These are phyloP conservation scores for Gymnothorax javanicus DNA, from an alignment of 2,797 vertebrate species.

Conservation along the genomic window DNA sequence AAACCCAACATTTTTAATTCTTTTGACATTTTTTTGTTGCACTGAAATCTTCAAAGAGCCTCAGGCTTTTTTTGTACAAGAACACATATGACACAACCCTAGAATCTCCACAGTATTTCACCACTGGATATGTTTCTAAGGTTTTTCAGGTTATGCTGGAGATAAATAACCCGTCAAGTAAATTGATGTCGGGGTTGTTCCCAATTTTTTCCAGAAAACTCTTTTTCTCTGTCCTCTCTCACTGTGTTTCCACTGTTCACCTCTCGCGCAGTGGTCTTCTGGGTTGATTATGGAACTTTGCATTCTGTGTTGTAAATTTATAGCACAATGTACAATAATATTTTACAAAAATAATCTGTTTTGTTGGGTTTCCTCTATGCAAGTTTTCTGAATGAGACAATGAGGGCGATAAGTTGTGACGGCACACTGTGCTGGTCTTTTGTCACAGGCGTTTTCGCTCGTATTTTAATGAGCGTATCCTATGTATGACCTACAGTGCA, in stretches of 20 bases:
- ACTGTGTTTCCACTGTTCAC: background rate
- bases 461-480: slow-evolving; percentile 7
- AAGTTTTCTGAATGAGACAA: background rate
- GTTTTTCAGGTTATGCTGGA: background rate
- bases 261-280: background rate
- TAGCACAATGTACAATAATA: background rate
- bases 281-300: background rate
- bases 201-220: background rate
- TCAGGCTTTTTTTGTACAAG: background rate
- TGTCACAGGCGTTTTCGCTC: background rate
- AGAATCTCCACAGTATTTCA: background rate
- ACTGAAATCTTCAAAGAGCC: background rate
- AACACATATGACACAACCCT: background rate
- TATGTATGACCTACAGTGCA: background rate
- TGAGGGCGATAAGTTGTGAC: background rate
- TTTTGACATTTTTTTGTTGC: background rate
- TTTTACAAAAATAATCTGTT: background rate
- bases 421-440: background rate
- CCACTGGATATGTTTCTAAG: background rate
- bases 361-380: background rate
- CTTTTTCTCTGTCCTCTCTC: background rate
- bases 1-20: background rate
- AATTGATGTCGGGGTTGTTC: background rate
- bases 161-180: slow-evolving; percentile 7
- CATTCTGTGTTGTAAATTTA: background rate